Conservation (phyloP, 2,888 invertebrate genomes). For the Morpho achilles region DNA sequence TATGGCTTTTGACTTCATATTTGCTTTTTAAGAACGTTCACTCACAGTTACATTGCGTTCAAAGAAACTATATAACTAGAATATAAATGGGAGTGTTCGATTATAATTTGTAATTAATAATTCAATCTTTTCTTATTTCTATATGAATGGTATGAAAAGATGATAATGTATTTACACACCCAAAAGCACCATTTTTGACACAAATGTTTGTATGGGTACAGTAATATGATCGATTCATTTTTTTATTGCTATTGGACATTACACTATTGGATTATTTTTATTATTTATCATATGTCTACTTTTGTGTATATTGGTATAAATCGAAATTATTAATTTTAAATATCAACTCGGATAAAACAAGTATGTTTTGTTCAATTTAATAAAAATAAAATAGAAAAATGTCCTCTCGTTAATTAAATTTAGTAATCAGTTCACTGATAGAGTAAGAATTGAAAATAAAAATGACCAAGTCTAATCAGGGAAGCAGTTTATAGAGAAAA, state of each 20-base stretch:
- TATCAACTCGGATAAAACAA: neutral
- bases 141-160: conserved; percentile 50
- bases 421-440: conserved; percentile 58
- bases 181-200: conserved; percentile 69
- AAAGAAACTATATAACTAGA: conserved; percentile 21
- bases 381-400: conserved; percentile 36
- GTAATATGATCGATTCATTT: conserved; percentile 8
- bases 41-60: conserved; percentile 22
- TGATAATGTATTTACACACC: conserved; percentile 55
- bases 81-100: conserved; percentile 21
- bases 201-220: conserved; percentile 46
- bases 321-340: no score
- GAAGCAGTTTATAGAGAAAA: conserved; percentile 44
- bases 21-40: conserved; percentile 28
- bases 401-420: conserved; percentile 41
- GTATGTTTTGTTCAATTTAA: neutral
- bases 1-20: conserved; percentile 31
- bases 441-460: conserved; percentile 51
- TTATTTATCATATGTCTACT: conserved; percentile 3
- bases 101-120: conserved; percentile 20
- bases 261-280: conserved; percentile 5
- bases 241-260: conserved; percentile 12
- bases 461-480: conserved; percentile 45
- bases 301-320: no score
- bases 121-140: conserved; percentile 46